Evolutionary conservation across 2,113 vertebrate genomes (phyloP).

Genomic region (Taxidea taxus): DNA sequence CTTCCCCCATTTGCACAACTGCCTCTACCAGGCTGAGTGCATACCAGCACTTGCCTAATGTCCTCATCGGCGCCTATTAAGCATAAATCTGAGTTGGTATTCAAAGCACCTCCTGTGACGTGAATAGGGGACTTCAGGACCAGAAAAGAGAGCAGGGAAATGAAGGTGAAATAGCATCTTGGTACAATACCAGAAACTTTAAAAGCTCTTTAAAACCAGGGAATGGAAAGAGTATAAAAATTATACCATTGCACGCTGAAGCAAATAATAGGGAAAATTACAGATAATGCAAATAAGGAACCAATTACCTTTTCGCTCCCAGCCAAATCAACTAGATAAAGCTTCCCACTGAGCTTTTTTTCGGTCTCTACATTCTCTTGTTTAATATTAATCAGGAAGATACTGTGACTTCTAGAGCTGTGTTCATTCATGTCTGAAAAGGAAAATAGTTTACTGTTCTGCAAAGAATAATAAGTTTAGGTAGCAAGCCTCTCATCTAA

Average conservation of each 20-base stretch:
- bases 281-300: conserved; percentile 60
- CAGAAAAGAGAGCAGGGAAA: neutral
- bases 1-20: neutral
- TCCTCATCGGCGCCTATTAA: neutral
- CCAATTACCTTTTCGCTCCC: conserved; percentile 94
- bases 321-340: conserved; percentile 97
- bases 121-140: neutral
- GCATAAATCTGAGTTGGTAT: neutral
- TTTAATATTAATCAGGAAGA: conserved; percentile 97
- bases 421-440: conserved; percentile 98
- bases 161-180: conserved; percentile 40
- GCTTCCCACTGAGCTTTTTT: conserved; percentile 95
- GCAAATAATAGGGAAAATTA: conserved; percentile 57
- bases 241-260: conserved; percentile 43
- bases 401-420: conserved; percentile 98
- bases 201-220: conserved; percentile 56
- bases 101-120: neutral
- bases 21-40: neutral
- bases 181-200: conserved; percentile 39
- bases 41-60: neutral
- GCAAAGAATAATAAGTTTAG: conserved; percentile 9
- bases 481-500: neutral
- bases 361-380: conserved; percentile 98
- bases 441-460: conserved; percentile 58
- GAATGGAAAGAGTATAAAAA: conserved; percentile 38